Percentiles rank a stretch among this genome's conserved stretches.
These are phyloP conservation scores for Drosophila obscura DNA, from an alignment of 1,140 invertebrate genomes.

Conservation along the genomic window DNA sequence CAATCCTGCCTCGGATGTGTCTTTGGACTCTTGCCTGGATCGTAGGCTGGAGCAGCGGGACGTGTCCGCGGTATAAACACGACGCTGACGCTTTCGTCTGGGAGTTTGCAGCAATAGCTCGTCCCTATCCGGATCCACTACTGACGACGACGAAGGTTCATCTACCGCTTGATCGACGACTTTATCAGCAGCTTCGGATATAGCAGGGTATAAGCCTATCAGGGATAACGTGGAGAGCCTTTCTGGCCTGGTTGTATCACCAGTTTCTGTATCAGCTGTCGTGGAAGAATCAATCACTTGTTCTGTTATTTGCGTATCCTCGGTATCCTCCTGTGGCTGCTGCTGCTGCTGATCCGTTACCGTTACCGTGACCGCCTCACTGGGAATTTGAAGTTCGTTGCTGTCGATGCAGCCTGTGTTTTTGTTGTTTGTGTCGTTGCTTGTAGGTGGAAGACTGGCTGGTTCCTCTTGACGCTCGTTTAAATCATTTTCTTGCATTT, in stretches of 20 bases:
- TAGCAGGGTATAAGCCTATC: background rate
- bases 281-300: background rate
- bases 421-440: constrained; percentile 26
- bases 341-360: constrained; percentile 12
- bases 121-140: background rate
- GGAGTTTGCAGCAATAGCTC: background rate
- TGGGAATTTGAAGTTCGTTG: constrained; percentile 1
- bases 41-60: constrained; percentile 55
- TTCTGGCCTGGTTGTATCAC: constrained; percentile 9
- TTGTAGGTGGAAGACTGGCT: constrained; percentile 71
- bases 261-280: constrained; percentile 31
- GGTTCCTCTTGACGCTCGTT: constrained; percentile 76
- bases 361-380: constrained; percentile 2
- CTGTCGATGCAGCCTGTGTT: constrained; percentile 5
- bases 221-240: background rate
- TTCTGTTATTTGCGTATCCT: background rate
- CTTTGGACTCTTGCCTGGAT: constrained; percentile 32
- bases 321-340: constrained; percentile 2
- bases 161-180: constrained; percentile 5
- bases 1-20: background rate
- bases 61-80: constrained; percentile 51
- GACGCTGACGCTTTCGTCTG: constrained; percentile 48
- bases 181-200: constrained; percentile 8
- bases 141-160: too few species aligned
- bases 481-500: constrained; percentile 83